Evolutionary conservation across 2,888 invertebrate species (phyloP), one percentile per base, ranked within the genome.

Genomic region (Hypomecis punctinalis): DNA sequence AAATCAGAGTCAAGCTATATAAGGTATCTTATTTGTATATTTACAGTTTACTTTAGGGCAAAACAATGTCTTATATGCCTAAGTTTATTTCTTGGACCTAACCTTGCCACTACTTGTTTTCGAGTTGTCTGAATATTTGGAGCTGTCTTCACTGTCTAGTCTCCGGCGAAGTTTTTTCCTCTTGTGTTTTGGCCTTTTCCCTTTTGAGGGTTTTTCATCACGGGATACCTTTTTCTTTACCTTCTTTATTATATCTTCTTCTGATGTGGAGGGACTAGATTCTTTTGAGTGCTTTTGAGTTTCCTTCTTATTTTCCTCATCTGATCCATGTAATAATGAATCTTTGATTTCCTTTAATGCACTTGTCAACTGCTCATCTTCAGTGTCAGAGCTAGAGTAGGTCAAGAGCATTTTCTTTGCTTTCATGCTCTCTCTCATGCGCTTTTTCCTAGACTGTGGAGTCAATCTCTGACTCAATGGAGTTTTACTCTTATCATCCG

Each of bases 351-450:
- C 73, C 64, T 83, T 83, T 6, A 84, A 71, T 8, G 72, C 78
- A 74, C 70, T 75, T 67, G 66, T 79, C 13, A 85, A 68, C 57
- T 81, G 70, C 66, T 89, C 86, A 80, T 89, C 88, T 59, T 88
- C 89, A 49, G 85, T 83, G 49, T 90, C 92, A 6, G 92, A 91
- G 73, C 89, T 88, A 45, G 88, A 87, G 70, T 86, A 82, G 43
- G 77, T 76, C 5, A 90, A 70, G 9, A 89, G 76, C 79, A 80
- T 86, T 79, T 84, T 86, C 68, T 89, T 92, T 33, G 88, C 90
- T 73, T 86, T 75, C 72, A 85, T 84, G 72, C 83, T 86, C 75
- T 89, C 85, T 76, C 81, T 85, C 1, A 83, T 82, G 63, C 76
- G 73, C 72, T 86, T 89, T 37, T 71, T 68, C 57, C 68, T 65